Evolutionary conservation across 2,888 invertebrate genomes (phyloP).

Genomic region (Chloroclysta siterata): DNA sequence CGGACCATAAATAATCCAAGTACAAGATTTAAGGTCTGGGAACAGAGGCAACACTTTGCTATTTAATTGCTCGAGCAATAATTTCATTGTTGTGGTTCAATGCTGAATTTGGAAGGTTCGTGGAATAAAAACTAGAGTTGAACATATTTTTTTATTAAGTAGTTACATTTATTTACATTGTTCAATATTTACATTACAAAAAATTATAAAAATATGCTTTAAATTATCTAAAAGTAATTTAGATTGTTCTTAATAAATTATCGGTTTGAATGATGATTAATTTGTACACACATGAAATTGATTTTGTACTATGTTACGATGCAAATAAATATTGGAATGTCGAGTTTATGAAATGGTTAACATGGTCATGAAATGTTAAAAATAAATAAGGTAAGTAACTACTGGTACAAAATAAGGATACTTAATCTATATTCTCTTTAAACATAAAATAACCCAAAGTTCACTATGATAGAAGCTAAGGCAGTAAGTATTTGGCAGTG

Average conservation of each 20-base stretch:
- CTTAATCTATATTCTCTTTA: constrained; percentile 5
- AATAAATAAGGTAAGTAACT: constrained; percentile 38
- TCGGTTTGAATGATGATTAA: constrained; percentile 15
- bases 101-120: constrained; percentile 35
- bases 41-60: constrained; percentile 50
- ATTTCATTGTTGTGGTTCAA: constrained; percentile 39
- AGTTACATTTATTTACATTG: constrained; percentile 54
- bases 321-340: constrained; percentile 33
- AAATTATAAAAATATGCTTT: constrained; percentile 13
- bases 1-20: constrained; percentile 70
- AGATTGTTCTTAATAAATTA: constrained; percentile 6
- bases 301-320: constrained; percentile 41
- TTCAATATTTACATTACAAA: constrained; percentile 72
- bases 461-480: neutral
- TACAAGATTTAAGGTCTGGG: constrained; percentile 62
- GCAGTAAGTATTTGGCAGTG: constrained; percentile 24
- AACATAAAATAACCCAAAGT: constrained; percentile 2
- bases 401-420: constrained; percentile 6
- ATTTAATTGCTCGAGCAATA: constrained; percentile 38
- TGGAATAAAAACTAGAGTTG: constrained; percentile 45
- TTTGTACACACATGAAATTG: constrained; percentile 37
- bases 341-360: constrained; percentile 23
- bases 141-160: constrained; percentile 54
- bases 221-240: neutral
- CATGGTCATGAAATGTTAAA: constrained; percentile 22